A percentile compares a stretch with the other conserved stretches of the same genome.
These are phyloP conservation scores for Zophobas atratus DNA, from an alignment of 1,140 invertebrate genomes.

Conservation along the genomic window DNA sequence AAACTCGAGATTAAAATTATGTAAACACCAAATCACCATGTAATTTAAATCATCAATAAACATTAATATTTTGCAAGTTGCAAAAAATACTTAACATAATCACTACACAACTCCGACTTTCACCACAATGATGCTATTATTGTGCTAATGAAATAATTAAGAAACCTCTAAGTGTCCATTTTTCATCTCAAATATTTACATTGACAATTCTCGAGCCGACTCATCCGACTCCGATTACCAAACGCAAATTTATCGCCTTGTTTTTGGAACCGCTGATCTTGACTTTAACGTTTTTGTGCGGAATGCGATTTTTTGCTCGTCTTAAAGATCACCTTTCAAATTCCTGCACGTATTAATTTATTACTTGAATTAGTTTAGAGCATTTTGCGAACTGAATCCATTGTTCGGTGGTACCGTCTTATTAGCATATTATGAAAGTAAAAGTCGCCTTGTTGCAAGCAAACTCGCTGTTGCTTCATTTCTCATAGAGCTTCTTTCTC, in stretches of 20 bases:
- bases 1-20: no score
- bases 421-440: slow-evolving; percentile 38
- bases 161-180: slow-evolving; percentile 10
- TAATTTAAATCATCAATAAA: no score
- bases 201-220: no score
- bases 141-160: slow-evolving; percentile 38
- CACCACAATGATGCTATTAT: slow-evolving; percentile 13
- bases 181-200: not conserved
- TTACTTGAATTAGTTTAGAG: not conserved
- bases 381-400: no score
- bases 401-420: slow-evolving; percentile 5
- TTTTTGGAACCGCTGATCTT: not conserved
- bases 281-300: slow-evolving; percentile 1
- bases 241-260: no score
- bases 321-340: slow-evolving; percentile 17
- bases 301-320: not conserved
- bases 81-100: slow-evolving; percentile 6
- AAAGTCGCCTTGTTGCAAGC: slow-evolving; percentile 22
- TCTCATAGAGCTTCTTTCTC: slow-evolving; percentile 36
- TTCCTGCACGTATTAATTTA: not conserved
- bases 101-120: slow-evolving; percentile 22
- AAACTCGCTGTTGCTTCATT: slow-evolving; percentile 24
- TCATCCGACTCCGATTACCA: no score
- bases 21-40: no score
- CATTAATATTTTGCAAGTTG: no score